Percentiles rank a stretch among this genome's conserved stretches.
These are phyloP conservation scores for Podargus strigoides DNA, from an alignment of 2,797 vertebrate species.

Conservation along the genomic window DNA sequence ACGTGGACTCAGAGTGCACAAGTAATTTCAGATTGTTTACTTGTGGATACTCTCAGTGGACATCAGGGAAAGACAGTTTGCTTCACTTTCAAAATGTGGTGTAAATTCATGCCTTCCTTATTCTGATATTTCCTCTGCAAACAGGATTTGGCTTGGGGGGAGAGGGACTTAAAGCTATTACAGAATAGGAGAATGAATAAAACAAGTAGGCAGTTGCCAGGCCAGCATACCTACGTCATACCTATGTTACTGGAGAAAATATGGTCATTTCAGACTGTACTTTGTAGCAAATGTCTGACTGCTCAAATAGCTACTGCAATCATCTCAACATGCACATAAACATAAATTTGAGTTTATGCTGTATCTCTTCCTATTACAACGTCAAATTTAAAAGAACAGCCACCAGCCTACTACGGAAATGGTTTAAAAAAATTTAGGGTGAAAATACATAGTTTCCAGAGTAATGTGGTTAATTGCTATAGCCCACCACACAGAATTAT, in stretches of 20 bases:
- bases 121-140: neutral
- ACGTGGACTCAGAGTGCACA: rapidly evolving
- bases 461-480: neutral
- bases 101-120: neutral
- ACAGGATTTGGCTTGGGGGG: neutral
- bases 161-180: neutral
- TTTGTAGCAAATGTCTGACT: neutral
- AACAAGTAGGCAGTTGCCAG: neutral
- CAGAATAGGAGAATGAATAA: neutral
- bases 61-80: neutral
- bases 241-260: neutral
- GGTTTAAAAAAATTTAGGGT: neutral
- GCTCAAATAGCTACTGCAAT: neutral
- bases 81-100: neutral
- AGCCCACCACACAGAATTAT: neutral
- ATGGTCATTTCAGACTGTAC: neutral
- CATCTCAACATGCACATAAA: neutral
- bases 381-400: neutral
- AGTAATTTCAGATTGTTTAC: neutral
- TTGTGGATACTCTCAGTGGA: neutral
- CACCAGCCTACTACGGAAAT: neutral
- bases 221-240: neutral
- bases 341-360: neutral
- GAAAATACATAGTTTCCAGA: neutral
- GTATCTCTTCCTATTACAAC: neutral